phyloP scores from a whole-genome alignment of 2,113 vertebrate species.

The Aix galericulata region DNA sequence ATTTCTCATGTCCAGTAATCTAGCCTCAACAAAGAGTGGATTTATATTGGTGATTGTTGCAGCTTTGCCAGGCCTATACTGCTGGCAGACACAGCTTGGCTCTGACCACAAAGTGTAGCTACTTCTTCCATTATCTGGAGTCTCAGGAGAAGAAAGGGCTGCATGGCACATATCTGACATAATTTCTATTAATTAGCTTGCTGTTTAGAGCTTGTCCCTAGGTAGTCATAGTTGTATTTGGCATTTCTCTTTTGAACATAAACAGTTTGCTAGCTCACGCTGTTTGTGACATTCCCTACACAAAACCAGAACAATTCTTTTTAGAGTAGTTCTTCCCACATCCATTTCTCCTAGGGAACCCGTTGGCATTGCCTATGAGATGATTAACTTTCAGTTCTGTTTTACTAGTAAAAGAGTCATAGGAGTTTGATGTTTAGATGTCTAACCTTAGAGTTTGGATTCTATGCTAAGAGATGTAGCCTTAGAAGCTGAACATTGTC shows the following conservation, averaged over 20 bases:
- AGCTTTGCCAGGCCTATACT: not conserved
- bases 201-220: not conserved
- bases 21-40: not conserved
- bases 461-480: not conserved
- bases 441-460: not conserved
- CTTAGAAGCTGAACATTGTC: not conserved
- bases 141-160: not conserved
- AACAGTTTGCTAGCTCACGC: not conserved
- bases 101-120: not conserved
- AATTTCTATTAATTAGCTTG: not conserved
- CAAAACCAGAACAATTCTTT: not conserved
- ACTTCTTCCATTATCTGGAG: not conserved
- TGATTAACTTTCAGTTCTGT: not conserved
- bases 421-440: not conserved
- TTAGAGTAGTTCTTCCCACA: not conserved
- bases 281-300: not conserved
- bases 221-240: not conserved
- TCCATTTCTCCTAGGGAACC: not conserved
- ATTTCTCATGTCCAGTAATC: not conserved
- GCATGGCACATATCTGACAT: not conserved
- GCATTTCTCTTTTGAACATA: not conserved
- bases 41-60: not conserved
- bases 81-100: rapidly evolving
- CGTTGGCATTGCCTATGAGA: not conserved
- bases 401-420: not conserved